Evolutionary conservation across 2,113 vertebrate genomes (phyloP).

Genomic region (Podarcis muralis): DNA sequence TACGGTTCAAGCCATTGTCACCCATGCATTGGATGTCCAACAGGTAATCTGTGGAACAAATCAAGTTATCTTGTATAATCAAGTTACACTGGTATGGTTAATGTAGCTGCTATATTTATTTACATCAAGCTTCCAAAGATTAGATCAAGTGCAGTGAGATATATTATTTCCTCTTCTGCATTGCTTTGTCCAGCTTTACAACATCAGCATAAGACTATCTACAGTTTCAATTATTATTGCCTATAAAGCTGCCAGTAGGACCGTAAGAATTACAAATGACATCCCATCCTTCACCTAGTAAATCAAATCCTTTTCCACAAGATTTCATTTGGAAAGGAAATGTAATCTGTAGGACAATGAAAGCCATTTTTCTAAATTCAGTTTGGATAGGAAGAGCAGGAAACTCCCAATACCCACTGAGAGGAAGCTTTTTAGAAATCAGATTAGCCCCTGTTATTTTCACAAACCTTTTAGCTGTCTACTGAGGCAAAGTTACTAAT

Average conservation of each 20-base stretch:
- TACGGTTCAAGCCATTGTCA: background rate
- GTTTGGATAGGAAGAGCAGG: rapidly evolving
- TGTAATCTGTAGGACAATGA: conserved; percentile 23
- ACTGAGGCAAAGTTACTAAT: background rate
- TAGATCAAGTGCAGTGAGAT: background rate
- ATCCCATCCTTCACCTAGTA: conserved; percentile 43
- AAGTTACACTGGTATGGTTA: background rate
- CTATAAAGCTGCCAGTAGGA: conserved; percentile 31
- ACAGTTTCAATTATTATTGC: conserved; percentile 34
- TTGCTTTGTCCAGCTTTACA: background rate
- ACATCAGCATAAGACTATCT: background rate
- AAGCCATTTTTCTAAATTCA: conserved; percentile 53
- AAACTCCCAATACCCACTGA: background rate
- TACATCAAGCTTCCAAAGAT: background rate
- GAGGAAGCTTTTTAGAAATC: conserved; percentile 5
- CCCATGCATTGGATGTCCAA: background rate
- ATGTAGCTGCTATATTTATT: background rate
- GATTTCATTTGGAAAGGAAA: conserved; percentile 54
- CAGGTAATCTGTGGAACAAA: background rate
- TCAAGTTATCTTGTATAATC: background rate
- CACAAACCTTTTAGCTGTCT: background rate
- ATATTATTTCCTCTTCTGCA: background rate
- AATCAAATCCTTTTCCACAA: conserved; percentile 39
- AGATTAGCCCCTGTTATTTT: conserved; percentile 33
- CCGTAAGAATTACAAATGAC: conserved; percentile 35